These are phyloP conservation scores for Callinectes sapidus DNA, from an alignment of 2,888 invertebrate genomes.

Conservation along the genomic window DNA sequence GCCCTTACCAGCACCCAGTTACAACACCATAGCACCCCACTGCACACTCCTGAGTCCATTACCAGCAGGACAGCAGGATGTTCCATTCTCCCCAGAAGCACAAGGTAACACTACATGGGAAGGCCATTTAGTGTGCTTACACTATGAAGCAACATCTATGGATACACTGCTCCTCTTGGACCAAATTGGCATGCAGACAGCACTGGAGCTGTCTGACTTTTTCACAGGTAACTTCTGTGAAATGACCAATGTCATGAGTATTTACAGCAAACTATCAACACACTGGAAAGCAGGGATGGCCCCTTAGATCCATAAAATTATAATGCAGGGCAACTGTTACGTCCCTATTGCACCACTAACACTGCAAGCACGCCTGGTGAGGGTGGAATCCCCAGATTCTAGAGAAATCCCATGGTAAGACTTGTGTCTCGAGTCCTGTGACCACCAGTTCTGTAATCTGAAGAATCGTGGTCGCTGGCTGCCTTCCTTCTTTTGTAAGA, in stretches of 20 bases:
- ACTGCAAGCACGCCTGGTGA: slow-evolving; percentile 47
- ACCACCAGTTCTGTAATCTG: slow-evolving; percentile 48
- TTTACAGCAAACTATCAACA: background rate
- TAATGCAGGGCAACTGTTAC: slow-evolving; percentile 10
- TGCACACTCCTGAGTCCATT: background rate
- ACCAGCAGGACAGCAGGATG: background rate
- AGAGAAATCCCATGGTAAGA: slow-evolving; percentile 60
- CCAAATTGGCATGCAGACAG: background rate
- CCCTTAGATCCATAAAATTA: background rate
- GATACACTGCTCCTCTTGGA: background rate
- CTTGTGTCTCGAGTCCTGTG: slow-evolving; percentile 47
- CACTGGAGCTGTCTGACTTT: background rate
- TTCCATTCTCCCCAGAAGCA: background rate
- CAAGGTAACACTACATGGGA: background rate
- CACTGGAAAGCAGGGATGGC: background rate
- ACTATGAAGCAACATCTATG: background rate
- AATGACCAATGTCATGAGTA: background rate
- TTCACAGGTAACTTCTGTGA: background rate
- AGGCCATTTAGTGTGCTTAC: background rate
- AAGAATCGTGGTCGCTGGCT: slow-evolving; percentile 48
- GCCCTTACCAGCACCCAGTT: background rate
- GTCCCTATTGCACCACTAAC: slow-evolving; percentile 53
- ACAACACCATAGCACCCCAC: background rate
- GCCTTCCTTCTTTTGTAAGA: slow-evolving; percentile 40
- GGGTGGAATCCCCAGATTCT: slow-evolving; percentile 20